Percentiles rank a stretch among this genome's conserved stretches.
Evolutionary conservation across 2,797 vertebrate species (phyloP).

Genomic region (Tachyglossus aculeatus): DNA sequence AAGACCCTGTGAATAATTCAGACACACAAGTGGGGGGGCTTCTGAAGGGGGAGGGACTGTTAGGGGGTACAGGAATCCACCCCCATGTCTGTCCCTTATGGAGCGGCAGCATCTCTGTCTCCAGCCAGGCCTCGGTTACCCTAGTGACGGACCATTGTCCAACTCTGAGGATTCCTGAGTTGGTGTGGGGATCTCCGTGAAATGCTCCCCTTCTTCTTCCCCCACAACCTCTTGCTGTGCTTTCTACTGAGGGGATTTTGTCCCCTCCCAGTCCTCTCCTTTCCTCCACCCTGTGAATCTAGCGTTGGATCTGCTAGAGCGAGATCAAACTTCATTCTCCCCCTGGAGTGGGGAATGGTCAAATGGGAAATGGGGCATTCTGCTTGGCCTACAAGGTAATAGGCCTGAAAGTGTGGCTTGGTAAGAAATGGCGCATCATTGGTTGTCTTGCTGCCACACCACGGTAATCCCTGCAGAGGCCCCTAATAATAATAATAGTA

Average conservation of each 20-base stretch:
- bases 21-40: slow-evolving; percentile 53
- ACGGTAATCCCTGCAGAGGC: too few relatives aligned
- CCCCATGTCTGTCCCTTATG: neutral
- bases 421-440: too few relatives aligned
- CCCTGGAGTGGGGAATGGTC: neutral
- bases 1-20: slow-evolving; percentile 69
- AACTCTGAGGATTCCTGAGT: neutral
- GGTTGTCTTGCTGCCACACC: too few relatives aligned
- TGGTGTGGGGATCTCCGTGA: neutral
- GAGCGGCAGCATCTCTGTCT: slow-evolving; percentile 40
- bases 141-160: slow-evolving; percentile 63
- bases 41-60: slow-evolving; percentile 47
- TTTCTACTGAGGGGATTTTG: neutral
- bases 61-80: neutral
- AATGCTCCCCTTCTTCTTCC: neutral
- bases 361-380: neutral
- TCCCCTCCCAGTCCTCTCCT: neutral
- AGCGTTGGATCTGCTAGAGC: neutral
- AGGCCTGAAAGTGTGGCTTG: neutral
- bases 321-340: neutral
- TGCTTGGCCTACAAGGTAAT: neutral
- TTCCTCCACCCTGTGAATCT: neutral
- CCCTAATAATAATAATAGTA: too few relatives aligned
- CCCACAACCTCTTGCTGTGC: neutral
- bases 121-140: slow-evolving; percentile 41